phyloP scores from a whole-genome alignment of 2,888 invertebrate genomes.

The Pristionchus arcanus region DNA sequence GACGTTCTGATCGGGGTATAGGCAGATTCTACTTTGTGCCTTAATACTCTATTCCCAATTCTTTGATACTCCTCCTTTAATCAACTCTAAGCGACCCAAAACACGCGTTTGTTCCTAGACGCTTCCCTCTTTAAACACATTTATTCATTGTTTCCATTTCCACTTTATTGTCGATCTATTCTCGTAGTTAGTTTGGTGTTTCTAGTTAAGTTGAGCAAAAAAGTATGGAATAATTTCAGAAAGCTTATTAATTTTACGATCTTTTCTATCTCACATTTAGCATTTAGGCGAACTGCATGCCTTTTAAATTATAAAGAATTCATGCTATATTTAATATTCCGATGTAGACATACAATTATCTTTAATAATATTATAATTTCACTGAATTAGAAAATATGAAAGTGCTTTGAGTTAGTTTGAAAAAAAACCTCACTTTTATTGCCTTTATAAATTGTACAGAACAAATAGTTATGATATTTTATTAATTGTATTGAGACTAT shows the following conservation, averaged over 20 bases:
- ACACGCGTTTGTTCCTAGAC: not conserved
- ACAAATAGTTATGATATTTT: not conserved
- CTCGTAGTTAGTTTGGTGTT: not conserved
- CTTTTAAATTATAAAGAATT: too few relatives aligned
- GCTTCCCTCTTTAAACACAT: not conserved
- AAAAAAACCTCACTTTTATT: too few relatives aligned
- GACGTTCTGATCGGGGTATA: not conserved
- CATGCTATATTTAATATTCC: too few relatives aligned
- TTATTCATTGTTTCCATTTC: not conserved
- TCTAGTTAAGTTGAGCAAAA: not conserved
- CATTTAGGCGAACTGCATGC: too few relatives aligned
- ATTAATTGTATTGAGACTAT: not conserved
- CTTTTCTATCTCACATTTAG: too few relatives aligned
- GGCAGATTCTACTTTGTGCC: not conserved
- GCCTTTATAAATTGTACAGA: too few relatives aligned
- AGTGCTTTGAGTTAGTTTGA: too few relatives aligned
- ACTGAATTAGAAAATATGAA: too few relatives aligned
- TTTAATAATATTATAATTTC: too few relatives aligned
- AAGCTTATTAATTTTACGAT: too few relatives aligned
- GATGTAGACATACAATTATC: too few relatives aligned
- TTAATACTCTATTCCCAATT: not conserved
- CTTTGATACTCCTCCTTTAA: not conserved
- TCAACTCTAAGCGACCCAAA: not conserved
- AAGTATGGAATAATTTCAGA: too few relatives aligned
- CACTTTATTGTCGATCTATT: not conserved